These are phyloP conservation scores for Chlorocebus sabaeus DNA, from an alignment of 2,113 vertebrate genomes.

Conservation along the genomic window DNA sequence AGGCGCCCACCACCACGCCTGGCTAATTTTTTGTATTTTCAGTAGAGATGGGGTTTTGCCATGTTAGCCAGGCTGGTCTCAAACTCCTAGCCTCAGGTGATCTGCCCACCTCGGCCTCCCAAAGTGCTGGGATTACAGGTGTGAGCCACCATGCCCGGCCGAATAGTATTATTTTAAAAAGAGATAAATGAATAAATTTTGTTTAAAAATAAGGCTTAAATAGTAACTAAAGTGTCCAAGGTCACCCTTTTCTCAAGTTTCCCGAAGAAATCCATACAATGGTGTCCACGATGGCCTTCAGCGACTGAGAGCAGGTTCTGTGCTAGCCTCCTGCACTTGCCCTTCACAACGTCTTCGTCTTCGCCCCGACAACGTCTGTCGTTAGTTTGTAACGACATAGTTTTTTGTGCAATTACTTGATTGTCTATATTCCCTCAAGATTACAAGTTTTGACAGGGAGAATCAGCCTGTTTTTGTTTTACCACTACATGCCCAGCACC, in stretches of 20 bases:
- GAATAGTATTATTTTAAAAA: neutral
- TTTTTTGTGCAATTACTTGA: too few relatives aligned
- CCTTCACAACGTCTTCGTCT: neutral
- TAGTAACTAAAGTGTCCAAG: neutral
- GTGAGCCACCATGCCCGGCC: neutral
- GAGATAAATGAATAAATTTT: neutral
- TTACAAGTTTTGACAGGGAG: neutral
- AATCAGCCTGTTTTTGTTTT: neutral
- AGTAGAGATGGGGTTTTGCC: too few relatives aligned
- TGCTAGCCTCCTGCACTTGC: neutral
- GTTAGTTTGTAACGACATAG: neutral
- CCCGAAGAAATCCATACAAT: neutral
- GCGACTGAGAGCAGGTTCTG: neutral
- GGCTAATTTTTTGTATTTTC: too few relatives aligned
- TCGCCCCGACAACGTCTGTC: too few relatives aligned
- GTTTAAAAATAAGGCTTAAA: neutral
- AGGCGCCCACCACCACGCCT: neutral
- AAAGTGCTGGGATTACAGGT: too few relatives aligned
- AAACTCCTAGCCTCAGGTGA: too few relatives aligned
- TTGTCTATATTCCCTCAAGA: neutral
- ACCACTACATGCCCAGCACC: neutral
- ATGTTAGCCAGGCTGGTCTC: too few relatives aligned
- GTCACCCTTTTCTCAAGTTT: neutral
- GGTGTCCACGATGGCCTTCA: fast-evolving
- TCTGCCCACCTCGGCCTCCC: too few relatives aligned